Conservation (phyloP, 2,113 vertebrate species). For the Scopus umbretta region DNA sequence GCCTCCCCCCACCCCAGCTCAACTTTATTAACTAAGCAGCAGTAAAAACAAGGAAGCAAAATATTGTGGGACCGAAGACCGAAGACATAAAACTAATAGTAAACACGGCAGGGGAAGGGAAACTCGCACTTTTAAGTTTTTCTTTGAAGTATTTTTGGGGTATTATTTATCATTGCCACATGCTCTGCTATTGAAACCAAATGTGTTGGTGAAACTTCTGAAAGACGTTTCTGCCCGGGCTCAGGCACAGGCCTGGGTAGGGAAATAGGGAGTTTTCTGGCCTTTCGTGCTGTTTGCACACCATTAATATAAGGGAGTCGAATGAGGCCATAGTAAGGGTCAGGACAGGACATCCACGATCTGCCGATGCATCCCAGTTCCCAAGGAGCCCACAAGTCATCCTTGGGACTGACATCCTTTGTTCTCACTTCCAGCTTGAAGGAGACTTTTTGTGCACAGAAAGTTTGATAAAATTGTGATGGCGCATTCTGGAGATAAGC, state of each 20-base stretch:
- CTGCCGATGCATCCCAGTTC: background rate
- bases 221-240: conserved; percentile 16
- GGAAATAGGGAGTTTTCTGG: conserved; percentile 4
- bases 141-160: conserved; percentile 79
- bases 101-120: conserved; percentile 68
- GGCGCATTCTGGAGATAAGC: background rate
- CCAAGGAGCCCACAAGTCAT: background rate
- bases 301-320: background rate
- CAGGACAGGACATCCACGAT: background rate
- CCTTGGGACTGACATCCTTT: conserved; percentile 2
- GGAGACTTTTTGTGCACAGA: background rate
- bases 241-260: background rate
- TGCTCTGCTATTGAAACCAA: conserved; percentile 73
- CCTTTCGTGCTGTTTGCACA: background rate
- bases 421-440: conserved; percentile 6
- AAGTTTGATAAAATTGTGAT: conserved; percentile 7
- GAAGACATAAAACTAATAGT: conserved; percentile 69
- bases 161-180: conserved; percentile 75
- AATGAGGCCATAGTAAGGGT: background rate
- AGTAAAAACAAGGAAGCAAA: conserved; percentile 71
- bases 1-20: background rate
- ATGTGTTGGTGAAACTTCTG: conserved; percentile 61
- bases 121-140: conserved; percentile 68
- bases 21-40: conserved; percentile 64
- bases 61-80: conserved; percentile 8